Conservation (phyloP, 2,888 invertebrate species). For the Drosophila villosipedis region DNA sequence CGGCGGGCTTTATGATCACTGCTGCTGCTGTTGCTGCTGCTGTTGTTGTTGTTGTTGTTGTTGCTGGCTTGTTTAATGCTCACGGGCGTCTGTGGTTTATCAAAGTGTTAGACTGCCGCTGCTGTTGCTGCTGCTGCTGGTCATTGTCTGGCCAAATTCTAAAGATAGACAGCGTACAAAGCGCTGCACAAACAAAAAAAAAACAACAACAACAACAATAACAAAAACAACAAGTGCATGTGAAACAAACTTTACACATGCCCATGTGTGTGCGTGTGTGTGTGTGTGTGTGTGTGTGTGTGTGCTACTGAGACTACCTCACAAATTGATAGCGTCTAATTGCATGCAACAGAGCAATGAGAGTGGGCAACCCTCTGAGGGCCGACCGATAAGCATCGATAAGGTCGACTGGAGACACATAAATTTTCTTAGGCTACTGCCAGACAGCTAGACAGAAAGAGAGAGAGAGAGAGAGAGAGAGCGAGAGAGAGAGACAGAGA, state of each 20-base stretch:
- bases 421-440: slow-evolving; percentile 42
- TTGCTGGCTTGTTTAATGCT: background rate
- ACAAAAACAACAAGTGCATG: slow-evolving; percentile 68
- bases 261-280: slow-evolving; percentile 7
- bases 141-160: slow-evolving; percentile 74
- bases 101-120: slow-evolving; percentile 54
- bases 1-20: slow-evolving; percentile 37
- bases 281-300: slow-evolving; percentile 19
- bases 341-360: slow-evolving; percentile 41
- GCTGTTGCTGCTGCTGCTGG: slow-evolving; percentile 16
- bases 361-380: slow-evolving; percentile 40
- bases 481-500: background rate
- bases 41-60: background rate
- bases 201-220: slow-evolving; percentile 19
- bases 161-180: slow-evolving; percentile 49
- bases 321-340: slow-evolving; percentile 53
- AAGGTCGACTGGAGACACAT: slow-evolving; percentile 60
- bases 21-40: slow-evolving; percentile 6
- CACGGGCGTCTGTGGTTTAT: slow-evolving; percentile 64
- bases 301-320: slow-evolving; percentile 47
- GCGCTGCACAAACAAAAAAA: slow-evolving; percentile 49
- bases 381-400: slow-evolving; percentile 62
- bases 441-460: slow-evolving; percentile 1
- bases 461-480: background rate
- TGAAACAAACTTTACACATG: slow-evolving; percentile 61